Base-by-base conservation (phyloP, 1,140 invertebrate species). In the Drosophila saltans region DNA sequence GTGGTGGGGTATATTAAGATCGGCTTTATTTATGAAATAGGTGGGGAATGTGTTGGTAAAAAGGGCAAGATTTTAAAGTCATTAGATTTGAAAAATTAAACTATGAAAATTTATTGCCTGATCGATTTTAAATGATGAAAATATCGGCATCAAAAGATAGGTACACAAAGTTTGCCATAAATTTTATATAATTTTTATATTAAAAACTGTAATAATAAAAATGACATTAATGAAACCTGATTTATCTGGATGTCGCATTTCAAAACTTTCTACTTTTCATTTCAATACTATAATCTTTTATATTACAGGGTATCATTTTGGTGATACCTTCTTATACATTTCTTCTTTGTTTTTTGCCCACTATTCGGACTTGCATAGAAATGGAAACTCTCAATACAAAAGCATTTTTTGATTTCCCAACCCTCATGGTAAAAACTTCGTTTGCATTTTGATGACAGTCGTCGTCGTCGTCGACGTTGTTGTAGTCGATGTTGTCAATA, bases 391-490 rank as follows among this genome's bases (percentile, higher is more conserved):
- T 86, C 75, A 65, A 72, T 79, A 82, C 79, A 82, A 79, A 85
- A 73, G 75, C 79, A 73, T 80, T 86, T 56, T 55, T 21, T 75
- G 21, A 24, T 26, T 52, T 39, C 57, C 57, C n/a, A 39, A 52
- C 45, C 33, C 33, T 39, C 56, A 21, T 43, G 73, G 63, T 72
- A 62, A 72, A 65, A 86, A 86, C 80, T 84, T 88, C 80, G 84
- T 88, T 88, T 88, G 84, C 84, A 88, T 88, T 88, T 88, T 90
- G 84, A 89, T 88, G 84, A 90, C 83, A 88, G 83, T 72, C 73
- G 62, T 79, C 77, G 48, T 64, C 48, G 69, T 69, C n/a, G 83
- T 72, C 73, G 62, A 76, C 77, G 48, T 64, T 48, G 69, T 69
- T 24, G 66, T 72, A 58, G 66, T 66, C 71, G 66, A 64, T 73